phyloP scores from a whole-genome alignment of 30 jellyfish, hydroid and myxozoan genomes.

The Nemopilema nomurai region DNA sequence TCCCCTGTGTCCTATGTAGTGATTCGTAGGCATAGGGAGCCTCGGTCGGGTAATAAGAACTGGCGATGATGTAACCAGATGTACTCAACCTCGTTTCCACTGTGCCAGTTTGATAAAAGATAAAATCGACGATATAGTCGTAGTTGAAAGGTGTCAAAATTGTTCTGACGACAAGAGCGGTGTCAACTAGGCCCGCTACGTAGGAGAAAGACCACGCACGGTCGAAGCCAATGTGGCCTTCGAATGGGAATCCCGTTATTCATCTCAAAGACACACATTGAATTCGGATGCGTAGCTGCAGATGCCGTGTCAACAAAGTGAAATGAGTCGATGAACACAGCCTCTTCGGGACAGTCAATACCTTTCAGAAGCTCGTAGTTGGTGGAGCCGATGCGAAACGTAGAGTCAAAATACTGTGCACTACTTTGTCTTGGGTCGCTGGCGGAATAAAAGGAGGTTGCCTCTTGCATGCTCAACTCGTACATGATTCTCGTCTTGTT shows the following conservation, averaged over 20 bases:
- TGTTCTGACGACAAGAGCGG: conserved; percentile 70
- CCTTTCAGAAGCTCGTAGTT: conserved; percentile 57
- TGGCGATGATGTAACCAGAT: conserved; percentile 74
- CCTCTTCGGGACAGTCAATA: conserved; percentile 84
- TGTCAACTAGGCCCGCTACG: conserved; percentile 71
- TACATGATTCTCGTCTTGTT: conserved; percentile 63
- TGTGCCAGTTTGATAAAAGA: conserved; percentile 83
- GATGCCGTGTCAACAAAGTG: conserved; percentile 42
- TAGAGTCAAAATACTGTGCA: conserved; percentile 62
- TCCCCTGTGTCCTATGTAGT: conserved; percentile 49
- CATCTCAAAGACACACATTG: conserved; percentile 76
- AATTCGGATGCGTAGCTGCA: conserved; percentile 21
- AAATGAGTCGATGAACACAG: conserved; percentile 57
- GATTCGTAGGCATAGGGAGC: conserved; percentile 63
- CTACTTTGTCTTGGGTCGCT: conserved; percentile 66
- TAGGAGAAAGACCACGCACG: conserved; percentile 27
- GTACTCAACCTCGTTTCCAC: conserved; percentile 80
- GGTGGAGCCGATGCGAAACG: conserved; percentile 42
- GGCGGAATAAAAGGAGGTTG: conserved; percentile 73
- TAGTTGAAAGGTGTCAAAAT: conserved; percentile 61
- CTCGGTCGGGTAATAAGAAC: conserved; percentile 67
- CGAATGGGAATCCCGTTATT: conserved; percentile 69
- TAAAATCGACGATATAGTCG: conserved; percentile 71
- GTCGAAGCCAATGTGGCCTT: conserved; percentile 68
- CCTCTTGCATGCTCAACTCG: conserved; percentile 85